These are phyloP conservation scores for Sinotaia quadrata DNA, from an alignment of 2,888 invertebrate species.

Conservation along the genomic window DNA sequence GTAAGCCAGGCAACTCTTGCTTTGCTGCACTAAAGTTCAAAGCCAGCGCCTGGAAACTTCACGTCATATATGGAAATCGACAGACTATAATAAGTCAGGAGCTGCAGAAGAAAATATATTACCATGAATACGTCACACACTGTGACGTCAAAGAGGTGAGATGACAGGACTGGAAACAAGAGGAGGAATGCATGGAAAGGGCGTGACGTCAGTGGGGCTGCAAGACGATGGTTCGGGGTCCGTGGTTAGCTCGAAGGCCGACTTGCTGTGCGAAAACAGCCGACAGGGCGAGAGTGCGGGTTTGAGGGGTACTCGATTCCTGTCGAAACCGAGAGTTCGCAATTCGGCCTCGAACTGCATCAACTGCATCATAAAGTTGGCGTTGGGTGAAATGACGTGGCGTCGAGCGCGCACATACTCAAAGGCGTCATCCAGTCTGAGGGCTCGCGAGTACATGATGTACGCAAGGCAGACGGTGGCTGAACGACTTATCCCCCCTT, in stretches of 20 bases:
- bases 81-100: too few species aligned
- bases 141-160: background rate
- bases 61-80: too few species aligned
- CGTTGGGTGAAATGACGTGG: constrained; percentile 72
- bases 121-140: too few species aligned
- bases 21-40: too few species aligned
- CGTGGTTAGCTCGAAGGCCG: constrained; percentile 24
- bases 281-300: constrained; percentile 35
- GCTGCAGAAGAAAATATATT: too few species aligned
- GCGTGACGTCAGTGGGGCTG: constrained; percentile 22
- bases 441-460: constrained; percentile 60
- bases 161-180: constrained; percentile 9
- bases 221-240: background rate
- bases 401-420: constrained; percentile 70
- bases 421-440: constrained; percentile 70
- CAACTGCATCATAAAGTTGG: constrained; percentile 73
- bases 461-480: constrained; percentile 69
- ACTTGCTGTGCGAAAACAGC: constrained; percentile 31
- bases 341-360: constrained; percentile 63
- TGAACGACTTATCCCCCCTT: constrained; percentile 68
- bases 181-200: constrained; percentile 10
- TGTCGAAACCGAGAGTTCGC: constrained; percentile 27
- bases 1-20: too few species aligned
- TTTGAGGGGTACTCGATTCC: constrained; percentile 23
- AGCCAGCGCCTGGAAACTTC: too few species aligned